Evolutionary conservation across 2,888 invertebrate genomes (phyloP).

Genomic region (Cheiracanthium punctorium): DNA sequence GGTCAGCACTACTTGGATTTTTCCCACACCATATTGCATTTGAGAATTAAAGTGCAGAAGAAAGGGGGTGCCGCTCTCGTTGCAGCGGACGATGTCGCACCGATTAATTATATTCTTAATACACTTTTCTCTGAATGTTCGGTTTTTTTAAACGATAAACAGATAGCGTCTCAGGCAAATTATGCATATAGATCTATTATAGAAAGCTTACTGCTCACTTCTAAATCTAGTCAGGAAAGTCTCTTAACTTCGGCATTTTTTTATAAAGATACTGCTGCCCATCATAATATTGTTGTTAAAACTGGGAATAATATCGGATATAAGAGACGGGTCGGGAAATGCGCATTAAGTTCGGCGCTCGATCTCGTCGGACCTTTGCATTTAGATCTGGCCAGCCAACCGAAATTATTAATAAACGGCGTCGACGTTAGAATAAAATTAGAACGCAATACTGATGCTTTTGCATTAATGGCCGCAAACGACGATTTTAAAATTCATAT

Average conservation of each 20-base stretch:
- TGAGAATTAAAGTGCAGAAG: neutral
- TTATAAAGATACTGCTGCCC: slow-evolving; percentile 15
- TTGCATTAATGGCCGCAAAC: neutral
- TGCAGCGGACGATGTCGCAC: too few species aligned
- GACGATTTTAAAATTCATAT: neutral
- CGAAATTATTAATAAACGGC: slow-evolving; percentile 25
- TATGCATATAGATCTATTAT: slow-evolving; percentile 22
- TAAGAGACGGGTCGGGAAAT: too few species aligned
- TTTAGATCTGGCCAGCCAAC: slow-evolving; percentile 26
- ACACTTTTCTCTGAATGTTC: slow-evolving; percentile 23
- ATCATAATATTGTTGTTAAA: neutral
- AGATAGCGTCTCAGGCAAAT: too few species aligned
- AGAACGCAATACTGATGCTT: slow-evolving; percentile 4
- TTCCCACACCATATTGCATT: neutral
- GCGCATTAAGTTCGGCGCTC: neutral
- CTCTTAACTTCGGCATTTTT: slow-evolving; percentile 6
- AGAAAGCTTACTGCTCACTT: neutral
- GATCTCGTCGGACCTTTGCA: slow-evolving; percentile 27
- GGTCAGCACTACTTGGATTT: slow-evolving; percentile 28
- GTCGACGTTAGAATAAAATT: slow-evolving; percentile 21
- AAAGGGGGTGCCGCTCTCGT: neutral
- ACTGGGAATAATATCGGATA: too few species aligned
- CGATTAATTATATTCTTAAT: slow-evolving; percentile 30
- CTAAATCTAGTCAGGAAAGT: neutral
- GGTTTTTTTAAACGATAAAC: too few species aligned